phyloP scores from a whole-genome alignment of 2,797 vertebrate species.

The Hypotaenidia philippensis region DNA sequence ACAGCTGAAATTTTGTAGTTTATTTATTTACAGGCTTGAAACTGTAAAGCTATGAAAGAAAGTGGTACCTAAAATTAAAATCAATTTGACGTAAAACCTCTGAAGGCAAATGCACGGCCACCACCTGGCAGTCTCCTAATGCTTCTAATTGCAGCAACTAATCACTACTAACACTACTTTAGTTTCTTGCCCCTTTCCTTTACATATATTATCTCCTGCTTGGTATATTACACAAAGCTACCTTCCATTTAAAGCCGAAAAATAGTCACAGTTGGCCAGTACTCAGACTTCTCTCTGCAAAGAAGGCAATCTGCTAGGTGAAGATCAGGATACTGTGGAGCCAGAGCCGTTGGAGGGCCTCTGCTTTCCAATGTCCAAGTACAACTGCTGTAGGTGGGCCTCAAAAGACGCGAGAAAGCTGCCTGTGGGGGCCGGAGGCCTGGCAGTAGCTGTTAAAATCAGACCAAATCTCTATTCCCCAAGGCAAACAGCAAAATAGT shows the following conservation, averaged over 20 bases:
- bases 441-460: slow-evolving; percentile 35
- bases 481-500: slow-evolving; percentile 57
- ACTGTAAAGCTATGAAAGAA: background rate
- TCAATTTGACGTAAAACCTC: background rate
- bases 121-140: background rate
- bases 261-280: slow-evolving; percentile 10
- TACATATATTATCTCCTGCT: background rate
- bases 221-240: background rate
- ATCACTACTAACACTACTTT: background rate
- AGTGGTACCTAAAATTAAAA: slow-evolving; percentile 18
- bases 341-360: background rate
- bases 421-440: background rate
- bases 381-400: slow-evolving; percentile 24
- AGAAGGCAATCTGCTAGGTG: background rate
- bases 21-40: background rate
- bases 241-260: slow-evolving; percentile 51
- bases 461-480: background rate
- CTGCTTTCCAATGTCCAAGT: background rate
- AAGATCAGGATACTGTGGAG: background rate
- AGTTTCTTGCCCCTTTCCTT: background rate
- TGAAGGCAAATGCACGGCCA: background rate
- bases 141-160: background rate
- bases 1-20: background rate
- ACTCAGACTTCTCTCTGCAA: background rate
- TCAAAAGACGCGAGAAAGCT: slow-evolving; percentile 23